Evolutionary conservation across 2,113 vertebrate genomes (phyloP).

Genomic region (Xiphophorus couchianus): DNA sequence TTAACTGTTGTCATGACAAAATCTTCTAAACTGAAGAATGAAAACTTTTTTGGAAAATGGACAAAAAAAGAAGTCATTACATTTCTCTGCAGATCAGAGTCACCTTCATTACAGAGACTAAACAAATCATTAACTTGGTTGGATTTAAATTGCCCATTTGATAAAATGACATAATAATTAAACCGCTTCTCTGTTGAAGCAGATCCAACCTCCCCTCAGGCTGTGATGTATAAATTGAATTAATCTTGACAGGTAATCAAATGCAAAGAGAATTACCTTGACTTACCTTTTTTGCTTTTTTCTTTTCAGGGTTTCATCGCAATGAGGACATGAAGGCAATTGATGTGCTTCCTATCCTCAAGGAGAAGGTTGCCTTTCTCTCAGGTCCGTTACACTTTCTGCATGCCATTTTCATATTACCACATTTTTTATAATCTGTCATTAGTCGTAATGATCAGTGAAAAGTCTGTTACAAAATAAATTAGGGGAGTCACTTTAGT

Average conservation of each 20-base stretch:
- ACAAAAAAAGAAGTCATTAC: neutral
- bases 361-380: conserved; percentile 97
- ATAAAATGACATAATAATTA: neutral
- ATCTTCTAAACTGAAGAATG: neutral
- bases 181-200: neutral
- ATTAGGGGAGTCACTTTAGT: no score
- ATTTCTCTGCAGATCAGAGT: neutral
- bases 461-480: neutral
- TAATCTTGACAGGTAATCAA: neutral
- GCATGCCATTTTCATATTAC: neutral
- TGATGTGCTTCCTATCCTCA: conserved; percentile 96
- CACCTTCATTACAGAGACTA: neutral
- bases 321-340: conserved; percentile 98
- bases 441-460: neutral
- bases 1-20: neutral
- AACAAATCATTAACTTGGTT: neutral
- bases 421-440: neutral
- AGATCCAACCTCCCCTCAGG: neutral
- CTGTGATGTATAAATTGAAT: neutral
- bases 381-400: conserved; percentile 82
- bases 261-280: neutral
- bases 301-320: conserved; percentile 92
- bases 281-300: conserved; percentile 35
- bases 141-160: neutral
- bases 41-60: neutral